phyloP scores from a whole-genome alignment of 2,888 invertebrate genomes.

The Dioctria linearis region DNA sequence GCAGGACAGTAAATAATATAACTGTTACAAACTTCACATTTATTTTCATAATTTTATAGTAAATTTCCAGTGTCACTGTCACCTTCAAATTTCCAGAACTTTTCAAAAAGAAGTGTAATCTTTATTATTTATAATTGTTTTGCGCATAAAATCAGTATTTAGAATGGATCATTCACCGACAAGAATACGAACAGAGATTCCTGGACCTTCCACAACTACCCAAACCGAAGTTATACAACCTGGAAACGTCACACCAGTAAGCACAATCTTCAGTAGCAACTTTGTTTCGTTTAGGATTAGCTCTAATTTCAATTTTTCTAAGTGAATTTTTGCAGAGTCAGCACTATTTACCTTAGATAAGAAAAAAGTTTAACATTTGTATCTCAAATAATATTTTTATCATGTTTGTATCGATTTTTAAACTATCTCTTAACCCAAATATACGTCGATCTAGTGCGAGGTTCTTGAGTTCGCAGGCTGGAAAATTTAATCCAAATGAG shows the following conservation, averaged over 20 bases:
- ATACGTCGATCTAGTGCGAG: background rate
- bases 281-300: too few species aligned
- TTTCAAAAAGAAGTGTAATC: too few species aligned
- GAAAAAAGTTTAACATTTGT: background rate
- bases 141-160: too few species aligned
- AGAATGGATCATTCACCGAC: slow-evolving; percentile 55
- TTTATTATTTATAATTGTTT: too few species aligned
- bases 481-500: background rate
- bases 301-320: too few species aligned
- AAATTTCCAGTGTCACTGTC: too few species aligned
- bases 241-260: slow-evolving; percentile 44
- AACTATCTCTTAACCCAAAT: background rate
- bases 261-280: background rate
- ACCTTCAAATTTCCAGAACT: too few species aligned
- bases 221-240: slow-evolving; percentile 50
- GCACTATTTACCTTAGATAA: background rate
- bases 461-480: background rate
- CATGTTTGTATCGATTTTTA: background rate
- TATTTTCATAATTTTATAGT: too few species aligned
- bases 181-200: slow-evolving; percentile 36
- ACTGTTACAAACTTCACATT: too few species aligned
- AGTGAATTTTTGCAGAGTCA: too few species aligned
- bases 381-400: background rate
- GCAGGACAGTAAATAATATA: too few species aligned
- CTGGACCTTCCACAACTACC: slow-evolving; percentile 51